phyloP scores from a whole-genome alignment of 2,797 vertebrate genomes.

The Anolis apletophallus region DNA sequence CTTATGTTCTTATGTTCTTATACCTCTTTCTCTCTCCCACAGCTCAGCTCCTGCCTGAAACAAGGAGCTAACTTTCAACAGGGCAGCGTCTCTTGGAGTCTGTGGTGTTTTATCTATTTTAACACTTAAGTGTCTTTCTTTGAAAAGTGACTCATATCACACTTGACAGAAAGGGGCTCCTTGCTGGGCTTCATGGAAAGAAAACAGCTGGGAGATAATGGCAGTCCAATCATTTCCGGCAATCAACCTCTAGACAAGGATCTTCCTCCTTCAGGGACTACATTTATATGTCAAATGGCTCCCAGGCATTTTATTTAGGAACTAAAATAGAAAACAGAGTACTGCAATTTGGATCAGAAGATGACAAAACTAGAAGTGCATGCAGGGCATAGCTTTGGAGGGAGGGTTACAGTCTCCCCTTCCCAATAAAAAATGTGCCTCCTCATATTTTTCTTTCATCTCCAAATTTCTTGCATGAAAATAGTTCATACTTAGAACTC shows the following conservation, averaged over 20 bases:
- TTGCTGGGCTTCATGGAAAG: constrained; percentile 47
- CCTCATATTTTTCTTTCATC: no score
- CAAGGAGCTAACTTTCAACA: constrained; percentile 54
- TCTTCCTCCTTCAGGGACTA: constrained; percentile 10
- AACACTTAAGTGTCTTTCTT: constrained; percentile 50
- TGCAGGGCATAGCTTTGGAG: no score
- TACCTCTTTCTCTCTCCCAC: constrained; percentile 11
- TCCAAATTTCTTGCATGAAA: no score
- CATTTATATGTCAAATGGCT: not conserved
- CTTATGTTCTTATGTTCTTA: no score
- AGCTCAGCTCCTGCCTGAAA: constrained; percentile 52
- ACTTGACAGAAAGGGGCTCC: constrained; percentile 52
- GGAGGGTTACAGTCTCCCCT: no score
- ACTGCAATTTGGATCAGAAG: no score
- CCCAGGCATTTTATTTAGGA: not conserved
- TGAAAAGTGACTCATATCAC: constrained; percentile 55
- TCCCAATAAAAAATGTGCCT: no score
- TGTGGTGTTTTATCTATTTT: constrained; percentile 44
- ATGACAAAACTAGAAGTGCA: no score
- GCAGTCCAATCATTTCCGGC: constrained; percentile 49
- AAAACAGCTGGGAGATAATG: constrained; percentile 45
- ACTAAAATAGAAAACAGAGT: no score
- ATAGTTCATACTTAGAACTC: no score
- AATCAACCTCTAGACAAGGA: constrained; percentile 26
- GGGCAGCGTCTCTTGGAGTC: constrained; percentile 15